These are phyloP conservation scores for Tetragnatha versicolor DNA, from an alignment of 1,140 invertebrate species.

Conservation along the genomic window DNA sequence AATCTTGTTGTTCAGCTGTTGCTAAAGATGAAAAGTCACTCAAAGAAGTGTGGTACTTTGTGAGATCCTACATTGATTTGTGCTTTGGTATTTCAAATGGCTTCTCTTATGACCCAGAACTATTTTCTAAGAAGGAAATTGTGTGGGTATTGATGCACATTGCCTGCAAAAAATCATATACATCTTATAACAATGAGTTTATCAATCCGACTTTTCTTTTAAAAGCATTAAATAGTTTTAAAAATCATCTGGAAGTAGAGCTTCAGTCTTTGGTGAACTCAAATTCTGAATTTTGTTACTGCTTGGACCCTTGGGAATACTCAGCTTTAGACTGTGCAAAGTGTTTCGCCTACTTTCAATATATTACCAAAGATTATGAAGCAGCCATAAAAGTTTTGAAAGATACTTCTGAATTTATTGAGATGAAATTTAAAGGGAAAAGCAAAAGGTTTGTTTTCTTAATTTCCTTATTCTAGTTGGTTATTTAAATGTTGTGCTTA, in stretches of 20 bases:
- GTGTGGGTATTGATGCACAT: conserved; percentile 36
- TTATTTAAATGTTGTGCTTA: no score
- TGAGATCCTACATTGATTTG: conserved; percentile 58
- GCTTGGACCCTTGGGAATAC: conserved; percentile 10
- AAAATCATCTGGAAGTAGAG: conserved; percentile 46
- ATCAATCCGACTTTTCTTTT: conserved; percentile 57
- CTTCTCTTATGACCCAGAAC: neutral
- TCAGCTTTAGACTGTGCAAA: conserved; percentile 43
- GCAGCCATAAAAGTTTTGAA: conserved; percentile 58
- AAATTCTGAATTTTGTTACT: neutral
- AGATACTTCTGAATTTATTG: conserved; percentile 6
- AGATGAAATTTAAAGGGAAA: conserved; percentile 5
- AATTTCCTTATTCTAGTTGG: no score
- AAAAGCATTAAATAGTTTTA: conserved; percentile 56
- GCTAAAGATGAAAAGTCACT: neutral
- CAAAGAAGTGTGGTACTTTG: conserved; percentile 58
- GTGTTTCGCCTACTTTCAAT: conserved; percentile 63
- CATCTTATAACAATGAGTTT: neutral
- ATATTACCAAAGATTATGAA: conserved; percentile 59
- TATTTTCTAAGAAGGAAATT: conserved; percentile 19
- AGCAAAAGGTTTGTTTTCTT: no score
- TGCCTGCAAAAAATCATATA: conserved; percentile 51
- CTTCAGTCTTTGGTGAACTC: conserved; percentile 22
- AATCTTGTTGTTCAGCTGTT: conserved; percentile 56
- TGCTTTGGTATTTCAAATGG: conserved; percentile 17